A percentile compares a stretch with the other conserved stretches of the same genome.
phyloP scores from a whole-genome alignment of 2,113 vertebrate genomes.

The Benitochromis conjunctus region DNA sequence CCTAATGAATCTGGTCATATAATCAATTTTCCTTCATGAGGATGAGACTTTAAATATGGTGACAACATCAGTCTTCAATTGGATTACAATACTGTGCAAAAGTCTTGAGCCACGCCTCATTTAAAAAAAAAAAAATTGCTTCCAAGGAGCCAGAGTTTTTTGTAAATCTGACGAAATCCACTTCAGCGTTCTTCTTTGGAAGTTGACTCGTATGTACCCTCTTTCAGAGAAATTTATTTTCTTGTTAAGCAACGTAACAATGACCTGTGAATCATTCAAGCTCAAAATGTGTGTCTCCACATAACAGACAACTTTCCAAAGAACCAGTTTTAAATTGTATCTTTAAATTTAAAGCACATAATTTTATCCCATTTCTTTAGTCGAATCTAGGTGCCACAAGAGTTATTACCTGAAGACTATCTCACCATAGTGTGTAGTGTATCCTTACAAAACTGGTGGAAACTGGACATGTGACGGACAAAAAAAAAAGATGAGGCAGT shows the following conservation, averaged over 20 bases:
- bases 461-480: background rate
- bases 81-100: background rate
- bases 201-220: background rate
- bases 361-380: background rate
- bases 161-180: background rate
- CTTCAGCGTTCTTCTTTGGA: background rate
- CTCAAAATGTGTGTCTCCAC: background rate
- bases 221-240: background rate
- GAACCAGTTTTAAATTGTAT: background rate
- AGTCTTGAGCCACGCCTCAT: background rate
- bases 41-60: background rate
- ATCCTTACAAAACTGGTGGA: background rate
- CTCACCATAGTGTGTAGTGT: background rate
- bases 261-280: background rate
- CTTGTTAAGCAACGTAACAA: background rate
- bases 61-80: background rate
- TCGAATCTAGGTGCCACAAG: background rate
- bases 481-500: background rate
- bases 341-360: background rate
- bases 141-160: background rate
- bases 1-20: background rate
- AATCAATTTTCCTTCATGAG: background rate
- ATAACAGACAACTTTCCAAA: background rate
- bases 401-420: background rate
- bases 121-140: background rate